A percentile compares a stretch with the other conserved stretches of the same genome.
phyloP scores from a whole-genome alignment of 2,888 invertebrate genomes.

The Sesamia inferens region DNA sequence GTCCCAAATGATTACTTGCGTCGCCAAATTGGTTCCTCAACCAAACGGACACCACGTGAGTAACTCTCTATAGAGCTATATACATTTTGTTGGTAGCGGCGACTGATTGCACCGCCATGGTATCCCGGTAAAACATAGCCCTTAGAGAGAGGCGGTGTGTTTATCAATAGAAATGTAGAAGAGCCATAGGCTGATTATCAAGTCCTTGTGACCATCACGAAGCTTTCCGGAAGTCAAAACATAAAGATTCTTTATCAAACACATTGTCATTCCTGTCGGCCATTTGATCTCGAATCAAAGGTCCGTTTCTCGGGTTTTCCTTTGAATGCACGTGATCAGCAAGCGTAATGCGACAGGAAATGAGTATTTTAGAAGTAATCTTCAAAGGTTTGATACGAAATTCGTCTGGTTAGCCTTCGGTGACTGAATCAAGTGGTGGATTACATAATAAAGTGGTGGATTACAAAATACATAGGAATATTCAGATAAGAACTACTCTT shows the following conservation, averaged over 20 bases:
- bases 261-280: not conserved
- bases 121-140: too few species aligned
- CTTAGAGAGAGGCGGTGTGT: too few species aligned
- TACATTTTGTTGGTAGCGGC: too few species aligned
- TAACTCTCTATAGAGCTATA: too few species aligned
- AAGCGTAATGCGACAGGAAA: not conserved
- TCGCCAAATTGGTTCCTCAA: too few species aligned
- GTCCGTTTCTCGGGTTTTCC: not conserved
- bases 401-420: not conserved
- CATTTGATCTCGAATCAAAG: not conserved
- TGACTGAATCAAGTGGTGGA: not conserved
- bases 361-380: not conserved
- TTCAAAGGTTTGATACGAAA: not conserved
- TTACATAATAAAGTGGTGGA: not conserved
- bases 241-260: not conserved
- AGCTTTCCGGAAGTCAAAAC: not conserved
- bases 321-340: not conserved
- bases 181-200: too few species aligned
- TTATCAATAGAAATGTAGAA: too few species aligned
- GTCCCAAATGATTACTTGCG: too few species aligned
- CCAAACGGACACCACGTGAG: too few species aligned
- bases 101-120: too few species aligned
- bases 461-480: not conserved
- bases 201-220: too few species aligned
- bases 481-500: too few species aligned